Conservation (phyloP, 2,888 invertebrate species). For the Yponomeuta evonymella region DNA sequence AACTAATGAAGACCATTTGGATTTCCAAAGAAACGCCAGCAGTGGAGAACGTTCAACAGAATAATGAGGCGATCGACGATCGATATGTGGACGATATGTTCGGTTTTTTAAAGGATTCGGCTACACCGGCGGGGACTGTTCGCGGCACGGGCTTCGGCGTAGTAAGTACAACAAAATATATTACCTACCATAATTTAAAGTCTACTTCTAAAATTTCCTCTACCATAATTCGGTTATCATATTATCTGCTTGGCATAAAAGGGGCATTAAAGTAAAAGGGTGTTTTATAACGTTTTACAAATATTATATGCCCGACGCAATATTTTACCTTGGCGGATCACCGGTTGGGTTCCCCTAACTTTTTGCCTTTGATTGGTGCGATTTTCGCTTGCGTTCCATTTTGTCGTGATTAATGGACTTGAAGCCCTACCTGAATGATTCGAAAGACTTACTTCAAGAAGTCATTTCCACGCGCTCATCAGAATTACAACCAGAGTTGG, state of each 20-base stretch:
- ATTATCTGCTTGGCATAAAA: too few relatives aligned
- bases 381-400: too few relatives aligned
- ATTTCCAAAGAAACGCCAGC: conserved; percentile 75
- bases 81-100: conserved; percentile 81
- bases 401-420: too few relatives aligned
- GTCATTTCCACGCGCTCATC: too few relatives aligned
- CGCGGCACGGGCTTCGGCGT: conserved; percentile 72
- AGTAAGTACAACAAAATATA: conserved; percentile 35
- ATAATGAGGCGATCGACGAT: conserved; percentile 69
- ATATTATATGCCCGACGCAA: not conserved
- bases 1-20: conserved; percentile 63
- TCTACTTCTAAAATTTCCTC: not conserved
- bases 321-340: too few relatives aligned
- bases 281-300: not conserved
- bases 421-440: too few relatives aligned
- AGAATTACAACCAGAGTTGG: too few relatives aligned
- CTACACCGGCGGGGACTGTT: conserved; percentile 63
- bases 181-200: not conserved
- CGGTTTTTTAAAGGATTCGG: conserved; percentile 78
- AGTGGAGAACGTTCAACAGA: conserved; percentile 64
- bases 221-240: not conserved
- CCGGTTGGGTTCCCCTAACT: too few relatives aligned
- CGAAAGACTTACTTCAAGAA: too few relatives aligned
- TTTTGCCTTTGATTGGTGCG: too few relatives aligned
- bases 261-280: too few relatives aligned